phyloP scores from a whole-genome alignment of 2,888 invertebrate genomes.

The Acanthosepion esculentum region DNA sequence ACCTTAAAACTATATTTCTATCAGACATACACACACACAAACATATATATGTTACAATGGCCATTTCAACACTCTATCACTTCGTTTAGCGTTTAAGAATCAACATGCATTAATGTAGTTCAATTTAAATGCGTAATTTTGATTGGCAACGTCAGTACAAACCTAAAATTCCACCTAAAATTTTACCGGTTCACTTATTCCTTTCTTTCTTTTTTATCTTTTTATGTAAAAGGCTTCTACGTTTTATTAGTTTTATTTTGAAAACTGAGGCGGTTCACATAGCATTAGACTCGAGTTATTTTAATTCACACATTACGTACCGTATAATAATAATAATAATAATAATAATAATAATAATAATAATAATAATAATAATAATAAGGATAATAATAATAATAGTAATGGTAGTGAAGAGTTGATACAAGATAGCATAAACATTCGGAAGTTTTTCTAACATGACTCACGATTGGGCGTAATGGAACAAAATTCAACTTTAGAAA shows the following conservation, averaged over 20 bases:
- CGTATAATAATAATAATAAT: background rate
- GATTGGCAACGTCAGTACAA: background rate
- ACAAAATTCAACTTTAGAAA: background rate
- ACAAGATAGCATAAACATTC: background rate
- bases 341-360: background rate
- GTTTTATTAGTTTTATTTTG: background rate
- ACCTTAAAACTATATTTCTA: too few relatives aligned
- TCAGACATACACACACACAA: too few relatives aligned
- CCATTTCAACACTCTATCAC: too few relatives aligned
- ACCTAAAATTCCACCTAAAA: background rate
- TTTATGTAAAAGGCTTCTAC: background rate
- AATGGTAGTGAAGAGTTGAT: background rate
- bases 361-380: background rate
- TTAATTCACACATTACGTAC: constrained; percentile 18
- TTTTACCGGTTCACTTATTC: background rate
- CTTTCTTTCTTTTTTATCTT: background rate
- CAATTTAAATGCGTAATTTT: background rate
- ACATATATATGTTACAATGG: too few relatives aligned
- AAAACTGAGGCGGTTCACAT: background rate
- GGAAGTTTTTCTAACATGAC: background rate
- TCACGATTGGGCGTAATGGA: constrained; percentile 1
- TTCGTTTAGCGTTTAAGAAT: background rate
- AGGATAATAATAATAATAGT: background rate
- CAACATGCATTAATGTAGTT: background rate
- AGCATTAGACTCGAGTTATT: constrained; percentile 33